Evolutionary conservation across 2,797 vertebrate genomes (phyloP), one percentile per base, ranked within the genome.

Genomic region (Chelon auratus): DNA sequence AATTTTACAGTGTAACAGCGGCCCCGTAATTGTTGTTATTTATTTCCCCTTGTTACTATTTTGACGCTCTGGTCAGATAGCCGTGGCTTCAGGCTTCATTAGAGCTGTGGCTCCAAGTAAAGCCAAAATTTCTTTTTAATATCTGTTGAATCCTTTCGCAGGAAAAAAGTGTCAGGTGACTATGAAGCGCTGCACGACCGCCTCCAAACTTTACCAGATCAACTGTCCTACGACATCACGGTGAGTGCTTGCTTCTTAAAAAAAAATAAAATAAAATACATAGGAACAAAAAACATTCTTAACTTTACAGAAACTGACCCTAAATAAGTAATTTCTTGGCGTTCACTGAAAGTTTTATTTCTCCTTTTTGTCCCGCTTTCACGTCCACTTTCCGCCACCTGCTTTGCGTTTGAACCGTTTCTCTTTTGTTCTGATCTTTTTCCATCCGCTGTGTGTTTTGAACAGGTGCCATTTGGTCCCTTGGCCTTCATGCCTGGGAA

Each of bases 401-500:
- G 33, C 65, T 50, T 62, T 10, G 22, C 15, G 42, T 17, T 59
- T 14, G 2, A 37, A n/a, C 52, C 0, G 5, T 24, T 62, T 24
- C 12, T 62, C 24, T 45, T 48, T 45, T 51, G 36, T 18, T 15
- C 42, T 20, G 17, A 9, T 22, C 13, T 18, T 7, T 17, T 15
- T 26, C n/a, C 1, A 0, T 56, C 64, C 24, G 1, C 60, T 62
- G 42, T 57, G 15, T 57, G 15, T 63, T 55, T 5, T 69, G 24
- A 47, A 82, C 90, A 99, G 98, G 98, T 99, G 84, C 98, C 98
- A 1, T 96, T 99, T 72, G 97, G 98, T 24, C 94, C 97, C 39
- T 92, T 99, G 94, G 98, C 98, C 86, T 99, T 99, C 91, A 94
- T 95, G 91, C 95, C 95, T 2, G 98, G 98, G 87, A 97, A 95